phyloP scores from a whole-genome alignment of 2,113 vertebrate species.

The Muscicapa adusta region DNA sequence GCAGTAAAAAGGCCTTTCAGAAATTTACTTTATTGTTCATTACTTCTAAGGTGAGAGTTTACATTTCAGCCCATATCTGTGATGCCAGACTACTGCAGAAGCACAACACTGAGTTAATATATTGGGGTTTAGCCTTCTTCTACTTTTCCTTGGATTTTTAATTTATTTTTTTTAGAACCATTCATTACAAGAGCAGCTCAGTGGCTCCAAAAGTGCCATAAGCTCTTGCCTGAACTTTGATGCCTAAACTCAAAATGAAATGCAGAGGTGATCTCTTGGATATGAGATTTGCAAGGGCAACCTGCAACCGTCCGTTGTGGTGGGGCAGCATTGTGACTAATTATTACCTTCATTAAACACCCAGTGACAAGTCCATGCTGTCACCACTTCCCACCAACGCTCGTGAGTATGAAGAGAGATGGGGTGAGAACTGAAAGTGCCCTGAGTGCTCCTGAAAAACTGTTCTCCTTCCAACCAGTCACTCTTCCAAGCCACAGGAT shows the following conservation, averaged over 20 bases:
- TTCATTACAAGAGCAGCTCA: not conserved
- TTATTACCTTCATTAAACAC: not conserved
- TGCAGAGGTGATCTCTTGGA: not conserved
- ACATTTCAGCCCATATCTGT: not conserved
- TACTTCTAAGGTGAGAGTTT: not conserved
- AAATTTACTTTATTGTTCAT: not conserved
- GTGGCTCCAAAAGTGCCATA: not conserved
- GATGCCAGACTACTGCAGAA: not conserved
- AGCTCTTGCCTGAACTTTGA: not conserved
- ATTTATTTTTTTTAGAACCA: not conserved
- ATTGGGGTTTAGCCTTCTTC: not conserved
- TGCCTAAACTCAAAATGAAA: not conserved
- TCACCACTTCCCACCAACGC: rapidly evolving
- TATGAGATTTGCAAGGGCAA: rapidly evolving
- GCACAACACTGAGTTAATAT: not conserved
- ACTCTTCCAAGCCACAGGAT: not conserved
- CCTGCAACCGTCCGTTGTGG: rapidly evolving
- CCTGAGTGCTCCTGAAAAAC: not conserved
- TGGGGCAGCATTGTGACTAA: not conserved
- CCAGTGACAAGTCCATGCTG: not conserved
- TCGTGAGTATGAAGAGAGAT: not conserved
- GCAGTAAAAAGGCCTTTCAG: not conserved
- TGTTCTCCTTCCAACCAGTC: not conserved
- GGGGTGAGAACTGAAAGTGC: not conserved
- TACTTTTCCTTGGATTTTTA: not conserved